phyloP scores from a whole-genome alignment of 2,797 vertebrate genomes.

The Neopelma chrysocephalum region DNA sequence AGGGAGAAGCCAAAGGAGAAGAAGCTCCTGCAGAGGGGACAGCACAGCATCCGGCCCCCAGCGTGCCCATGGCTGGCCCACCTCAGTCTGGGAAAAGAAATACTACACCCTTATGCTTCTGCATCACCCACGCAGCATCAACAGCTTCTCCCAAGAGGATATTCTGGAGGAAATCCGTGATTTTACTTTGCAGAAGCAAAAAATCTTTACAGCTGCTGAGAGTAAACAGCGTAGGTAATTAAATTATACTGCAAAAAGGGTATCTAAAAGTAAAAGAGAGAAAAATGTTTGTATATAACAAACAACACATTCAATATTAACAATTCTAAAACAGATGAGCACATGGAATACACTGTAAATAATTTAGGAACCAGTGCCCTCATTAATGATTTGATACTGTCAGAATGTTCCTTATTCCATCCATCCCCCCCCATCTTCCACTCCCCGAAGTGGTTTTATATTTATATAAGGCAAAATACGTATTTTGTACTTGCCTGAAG shows the following conservation, averaged over 20 bases:
- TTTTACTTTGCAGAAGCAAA: neutral
- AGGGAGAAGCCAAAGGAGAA: neutral
- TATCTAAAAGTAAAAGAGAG: neutral
- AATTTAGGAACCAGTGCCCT: conserved; percentile 58
- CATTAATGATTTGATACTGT: conserved; percentile 57
- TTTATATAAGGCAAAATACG: neutral
- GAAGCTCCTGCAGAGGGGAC: neutral
- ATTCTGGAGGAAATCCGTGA: neutral
- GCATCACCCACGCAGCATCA: neutral
- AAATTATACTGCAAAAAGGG: neutral
- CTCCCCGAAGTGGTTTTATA: neutral
- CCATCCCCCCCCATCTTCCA: neutral
- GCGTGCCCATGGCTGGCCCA: accelerated
- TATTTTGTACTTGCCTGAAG: neutral
- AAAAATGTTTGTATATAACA: neutral
- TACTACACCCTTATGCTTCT: neutral
- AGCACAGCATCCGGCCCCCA: neutral
- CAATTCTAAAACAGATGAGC: conserved; percentile 43
- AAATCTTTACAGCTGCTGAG: neutral
- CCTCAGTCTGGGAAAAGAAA: neutral
- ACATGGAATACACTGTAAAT: conserved; percentile 47
- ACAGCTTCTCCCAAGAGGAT: neutral
- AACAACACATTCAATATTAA: conserved; percentile 49
- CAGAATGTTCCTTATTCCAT: conserved; percentile 15
- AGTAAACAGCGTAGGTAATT: conserved; percentile 4